Percentiles rank a stretch among this genome's conserved stretches.
Evolutionary conservation across 1,140 invertebrate genomes (phyloP).

Genomic region (Sycobia sp.): DNA sequence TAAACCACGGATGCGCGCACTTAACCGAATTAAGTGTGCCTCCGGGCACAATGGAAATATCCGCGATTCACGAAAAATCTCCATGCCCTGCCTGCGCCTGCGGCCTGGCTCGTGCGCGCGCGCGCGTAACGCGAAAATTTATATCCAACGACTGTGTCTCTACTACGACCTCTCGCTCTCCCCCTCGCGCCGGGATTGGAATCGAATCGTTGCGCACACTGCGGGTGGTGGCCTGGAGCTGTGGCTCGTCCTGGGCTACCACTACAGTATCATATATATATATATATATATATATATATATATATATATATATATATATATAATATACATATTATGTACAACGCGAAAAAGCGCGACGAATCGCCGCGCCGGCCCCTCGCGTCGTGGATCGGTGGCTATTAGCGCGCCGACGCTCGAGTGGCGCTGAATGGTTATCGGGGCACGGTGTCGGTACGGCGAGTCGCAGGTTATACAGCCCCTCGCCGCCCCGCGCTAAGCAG

Average conservation of each 20-base stretch:
- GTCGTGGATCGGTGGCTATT: conserved; percentile 11
- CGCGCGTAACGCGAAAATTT: conserved; percentile 27
- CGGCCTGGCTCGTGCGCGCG: not conserved
- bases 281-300: too few species aligned
- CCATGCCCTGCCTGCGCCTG: too few species aligned
- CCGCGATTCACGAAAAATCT: conserved; percentile 16
- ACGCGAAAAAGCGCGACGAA: conserved; percentile 23
- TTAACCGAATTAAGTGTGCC: not conserved
- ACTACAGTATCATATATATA: too few species aligned
- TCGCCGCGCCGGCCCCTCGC: not conserved
- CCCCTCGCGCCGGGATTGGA: too few species aligned
- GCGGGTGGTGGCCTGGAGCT: too few species aligned
- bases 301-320: too few species aligned
- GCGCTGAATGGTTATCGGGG: conserved; percentile 29
- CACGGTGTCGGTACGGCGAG: conserved; percentile 6
- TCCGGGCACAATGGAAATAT: not conserved
- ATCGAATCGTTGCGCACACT: too few species aligned
- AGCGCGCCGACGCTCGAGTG: conserved; percentile 30
- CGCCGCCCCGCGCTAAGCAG: too few species aligned
- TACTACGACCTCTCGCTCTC: too few species aligned
- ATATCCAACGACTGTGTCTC: not conserved
- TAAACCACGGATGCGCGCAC: too few species aligned
- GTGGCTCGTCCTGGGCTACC: too few species aligned
- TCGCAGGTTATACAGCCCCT: conserved; percentile 21
- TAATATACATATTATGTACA: too few species aligned